Evolutionary conservation across 2,113 vertebrate species (phyloP).

Genomic region (Varanus komodoensis): DNA sequence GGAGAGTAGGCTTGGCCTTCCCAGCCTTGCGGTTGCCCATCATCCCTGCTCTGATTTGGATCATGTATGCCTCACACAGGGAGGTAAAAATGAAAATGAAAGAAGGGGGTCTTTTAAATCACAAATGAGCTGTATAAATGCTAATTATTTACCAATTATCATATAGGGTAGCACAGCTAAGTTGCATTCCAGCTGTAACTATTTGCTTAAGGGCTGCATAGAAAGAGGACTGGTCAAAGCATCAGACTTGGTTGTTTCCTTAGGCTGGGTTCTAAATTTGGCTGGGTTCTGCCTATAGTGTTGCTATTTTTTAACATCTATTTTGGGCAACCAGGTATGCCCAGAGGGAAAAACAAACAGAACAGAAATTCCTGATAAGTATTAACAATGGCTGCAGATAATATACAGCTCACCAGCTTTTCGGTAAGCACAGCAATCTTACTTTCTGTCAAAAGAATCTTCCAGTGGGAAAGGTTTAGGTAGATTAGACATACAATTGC

Average conservation of each 20-base stretch:
- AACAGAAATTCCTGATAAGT: slow-evolving; percentile 68
- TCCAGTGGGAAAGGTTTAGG: slow-evolving; percentile 23
- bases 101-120: background rate
- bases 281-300: background rate
- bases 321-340: slow-evolving; percentile 64
- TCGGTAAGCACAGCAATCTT: accelerated
- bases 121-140: background rate
- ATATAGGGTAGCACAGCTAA: background rate
- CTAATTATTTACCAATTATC: background rate
- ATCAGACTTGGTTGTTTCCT: background rate
- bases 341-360: slow-evolving; percentile 76
- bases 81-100: background rate
- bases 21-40: no score
- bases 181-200: background rate
- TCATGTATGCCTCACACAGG: background rate
- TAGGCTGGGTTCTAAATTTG: background rate
- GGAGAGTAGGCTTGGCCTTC: no score
- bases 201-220: background rate
- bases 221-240: background rate
- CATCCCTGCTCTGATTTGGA: background rate
- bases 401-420: background rate
- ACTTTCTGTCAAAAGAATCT: slow-evolving; percentile 53
- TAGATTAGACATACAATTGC: background rate
- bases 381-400: slow-evolving; percentile 27
- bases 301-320: slow-evolving; percentile 59